Base-by-base conservation (phyloP, 2,113 vertebrate genomes). In the Neolamprologus sp. region DNA sequence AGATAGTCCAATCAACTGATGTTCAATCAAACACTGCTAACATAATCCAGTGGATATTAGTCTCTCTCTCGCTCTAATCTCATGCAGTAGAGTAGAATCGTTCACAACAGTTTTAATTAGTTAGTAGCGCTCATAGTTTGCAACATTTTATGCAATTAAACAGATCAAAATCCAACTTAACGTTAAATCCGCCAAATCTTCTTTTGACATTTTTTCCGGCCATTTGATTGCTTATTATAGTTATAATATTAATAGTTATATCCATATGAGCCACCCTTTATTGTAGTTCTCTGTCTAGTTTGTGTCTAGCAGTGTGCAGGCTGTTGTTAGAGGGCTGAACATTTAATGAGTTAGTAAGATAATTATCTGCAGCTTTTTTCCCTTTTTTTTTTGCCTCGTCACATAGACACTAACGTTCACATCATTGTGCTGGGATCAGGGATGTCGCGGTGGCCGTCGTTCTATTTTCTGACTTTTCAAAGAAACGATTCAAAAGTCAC, bases 11-110 rank as follows among this genome's bases (percentile, higher is more conserved):
- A 87, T 85, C 58, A 79, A 82, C 81, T 83, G 83, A 88, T 31
- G 75, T 90, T 91, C 81, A 93, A 83, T 93, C 87, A 91, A 91
- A 92, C 78, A 80, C 83, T 82, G 88, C 90, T 85, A 87, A 87
- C 68, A 81, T 94, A 93, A 92, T 92, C 93, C 92, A 88, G 83
- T 82, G 82, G 87, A 88, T 92, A 88, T 93, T 95, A 95, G 81
- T 86, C 71, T 17, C 49, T 53, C 89, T 89, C 88, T 84, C 88
- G 78, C 85, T 91, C 86, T 95, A 94, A 96, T 96, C 94, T 95
- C 92, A 89, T 71, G 81, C 85, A 54, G 75, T 54, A 7, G 53
- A 89, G 82, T 83, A 75, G 85, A 85, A 58, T 49, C 33, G 57
- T 91, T 91, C 81, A 33, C 35, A 65, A 45, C 58, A 42, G 80